These are phyloP conservation scores for Lordiphosa clarofinis DNA, from an alignment of 1,140 invertebrate species.

Conservation along the genomic window DNA sequence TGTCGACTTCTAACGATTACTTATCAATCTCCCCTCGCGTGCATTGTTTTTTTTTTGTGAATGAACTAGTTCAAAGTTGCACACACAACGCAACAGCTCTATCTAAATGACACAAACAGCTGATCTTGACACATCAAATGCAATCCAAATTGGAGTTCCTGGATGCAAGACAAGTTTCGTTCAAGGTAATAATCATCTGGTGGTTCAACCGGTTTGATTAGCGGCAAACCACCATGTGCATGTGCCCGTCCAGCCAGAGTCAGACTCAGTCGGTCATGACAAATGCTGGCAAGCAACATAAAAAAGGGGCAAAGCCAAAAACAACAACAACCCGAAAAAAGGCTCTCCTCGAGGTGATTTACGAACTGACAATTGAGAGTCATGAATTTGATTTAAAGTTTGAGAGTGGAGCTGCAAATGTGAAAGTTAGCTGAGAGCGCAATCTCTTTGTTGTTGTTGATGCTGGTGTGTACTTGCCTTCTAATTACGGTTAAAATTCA, in stretches of 20 bases:
- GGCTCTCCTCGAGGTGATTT: not conserved
- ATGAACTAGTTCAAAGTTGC: too few species aligned
- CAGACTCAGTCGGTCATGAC: slow-evolving; percentile 12
- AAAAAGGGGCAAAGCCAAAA: slow-evolving; percentile 11
- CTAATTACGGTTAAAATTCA: slow-evolving; percentile 6
- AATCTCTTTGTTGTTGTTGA: slow-evolving; percentile 9
- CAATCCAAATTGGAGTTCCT: too few species aligned
- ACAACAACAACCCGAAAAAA: slow-evolving; percentile 4
- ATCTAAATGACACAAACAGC: too few species aligned
- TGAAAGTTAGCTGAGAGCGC: slow-evolving; percentile 4
- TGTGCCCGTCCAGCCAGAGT: not conserved
- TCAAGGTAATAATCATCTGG: too few species aligned
- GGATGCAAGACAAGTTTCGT: too few species aligned
- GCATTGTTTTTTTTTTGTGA: too few species aligned
- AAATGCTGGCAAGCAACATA: slow-evolving; percentile 1
- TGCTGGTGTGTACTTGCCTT: slow-evolving; percentile 7
- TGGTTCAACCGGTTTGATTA: slow-evolving; percentile 3
- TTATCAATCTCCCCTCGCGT: too few species aligned
- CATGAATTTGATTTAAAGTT: not conserved
- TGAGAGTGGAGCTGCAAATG: slow-evolving; percentile 11
- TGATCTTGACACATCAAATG: too few species aligned
- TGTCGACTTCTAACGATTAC: too few species aligned
- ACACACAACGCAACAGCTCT: too few species aligned
- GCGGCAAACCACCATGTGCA: slow-evolving; percentile 7
- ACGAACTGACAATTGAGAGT: slow-evolving; percentile 2